Evolutionary conservation across 1,140 invertebrate species (phyloP).

Genomic region (Hylyphantes graminicola): DNA sequence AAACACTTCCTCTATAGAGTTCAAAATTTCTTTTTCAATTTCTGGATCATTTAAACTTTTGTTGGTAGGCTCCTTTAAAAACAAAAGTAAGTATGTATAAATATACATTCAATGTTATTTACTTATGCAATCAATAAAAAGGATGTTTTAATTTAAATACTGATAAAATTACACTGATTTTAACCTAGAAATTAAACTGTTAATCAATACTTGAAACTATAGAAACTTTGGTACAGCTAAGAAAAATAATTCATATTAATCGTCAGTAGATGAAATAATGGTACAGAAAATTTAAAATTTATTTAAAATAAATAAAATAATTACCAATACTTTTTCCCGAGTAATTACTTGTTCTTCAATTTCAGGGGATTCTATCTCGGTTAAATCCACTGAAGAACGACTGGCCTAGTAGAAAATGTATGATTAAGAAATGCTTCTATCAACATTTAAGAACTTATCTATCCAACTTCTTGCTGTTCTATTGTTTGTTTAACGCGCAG

Average conservation of each 20-base stretch:
- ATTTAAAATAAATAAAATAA: not conserved
- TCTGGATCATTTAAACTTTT: constrained; percentile 68
- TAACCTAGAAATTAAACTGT: no score
- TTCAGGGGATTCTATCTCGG: constrained; percentile 33
- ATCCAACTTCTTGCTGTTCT: not conserved
- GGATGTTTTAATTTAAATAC: no score
- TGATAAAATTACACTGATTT: no score
- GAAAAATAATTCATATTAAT: no score
- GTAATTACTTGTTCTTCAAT: constrained; percentile 14
- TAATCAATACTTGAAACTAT: no score
- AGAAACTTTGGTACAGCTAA: no score
- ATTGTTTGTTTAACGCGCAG: not conserved
- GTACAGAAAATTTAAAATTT: no score
- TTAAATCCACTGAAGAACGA: constrained; percentile 38
- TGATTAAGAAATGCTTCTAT: not conserved
- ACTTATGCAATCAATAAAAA: no score
- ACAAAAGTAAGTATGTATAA: not conserved
- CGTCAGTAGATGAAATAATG: no score
- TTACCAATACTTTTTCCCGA: constrained; percentile 29
- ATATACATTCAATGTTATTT: no score
- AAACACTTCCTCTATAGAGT: constrained; percentile 78
- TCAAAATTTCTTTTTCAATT: constrained; percentile 80
- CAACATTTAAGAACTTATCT: not conserved
- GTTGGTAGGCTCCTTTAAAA: constrained; percentile 24
- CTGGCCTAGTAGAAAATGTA: constrained; percentile 21